phyloP scores from a whole-genome alignment of 2,797 vertebrate genomes.

The Danio kyathit region DNA sequence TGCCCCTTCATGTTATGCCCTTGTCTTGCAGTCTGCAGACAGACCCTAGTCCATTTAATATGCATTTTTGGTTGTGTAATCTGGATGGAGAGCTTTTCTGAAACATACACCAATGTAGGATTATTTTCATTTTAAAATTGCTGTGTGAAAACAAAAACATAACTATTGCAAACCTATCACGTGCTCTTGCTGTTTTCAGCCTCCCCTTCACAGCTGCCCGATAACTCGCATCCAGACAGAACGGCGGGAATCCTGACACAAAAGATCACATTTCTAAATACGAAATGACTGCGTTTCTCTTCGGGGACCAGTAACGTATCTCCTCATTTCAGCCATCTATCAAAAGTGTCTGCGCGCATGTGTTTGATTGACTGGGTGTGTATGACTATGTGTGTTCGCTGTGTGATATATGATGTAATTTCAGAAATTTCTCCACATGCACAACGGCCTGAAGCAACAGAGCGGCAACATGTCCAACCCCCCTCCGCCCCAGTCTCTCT shows the following conservation, averaged over 20 bases:
- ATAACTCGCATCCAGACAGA: not conserved
- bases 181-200: not conserved
- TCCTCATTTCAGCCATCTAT: constrained; percentile 23
- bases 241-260: constrained; percentile 10
- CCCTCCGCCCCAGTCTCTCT: constrained; percentile 7
- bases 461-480: constrained; percentile 42
- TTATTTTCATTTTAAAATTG: too few relatives aligned
- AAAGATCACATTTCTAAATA: constrained; percentile 35
- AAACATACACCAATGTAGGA: too few relatives aligned
- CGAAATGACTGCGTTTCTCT: constrained; percentile 15
- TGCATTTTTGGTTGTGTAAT: too few relatives aligned
- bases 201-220: not conserved
- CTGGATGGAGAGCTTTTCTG: too few relatives aligned
- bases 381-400: constrained; percentile 40
- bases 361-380: constrained; percentile 43
- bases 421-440: constrained; percentile 38
- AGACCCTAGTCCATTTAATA: too few relatives aligned
- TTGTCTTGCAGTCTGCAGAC: too few relatives aligned
- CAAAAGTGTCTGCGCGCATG: constrained; percentile 31
- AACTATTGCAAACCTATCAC: not conserved
- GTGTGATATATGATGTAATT: constrained; percentile 46
- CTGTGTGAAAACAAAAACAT: too few relatives aligned
- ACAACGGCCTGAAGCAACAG: constrained; percentile 51
- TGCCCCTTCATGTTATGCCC: too few relatives aligned
- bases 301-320: constrained; percentile 30